A percentile compares a stretch with the other conserved stretches of the same genome.
These are phyloP conservation scores for Orientallactaga sibirica DNA, from an alignment of 2,797 vertebrate species.

Conservation along the genomic window DNA sequence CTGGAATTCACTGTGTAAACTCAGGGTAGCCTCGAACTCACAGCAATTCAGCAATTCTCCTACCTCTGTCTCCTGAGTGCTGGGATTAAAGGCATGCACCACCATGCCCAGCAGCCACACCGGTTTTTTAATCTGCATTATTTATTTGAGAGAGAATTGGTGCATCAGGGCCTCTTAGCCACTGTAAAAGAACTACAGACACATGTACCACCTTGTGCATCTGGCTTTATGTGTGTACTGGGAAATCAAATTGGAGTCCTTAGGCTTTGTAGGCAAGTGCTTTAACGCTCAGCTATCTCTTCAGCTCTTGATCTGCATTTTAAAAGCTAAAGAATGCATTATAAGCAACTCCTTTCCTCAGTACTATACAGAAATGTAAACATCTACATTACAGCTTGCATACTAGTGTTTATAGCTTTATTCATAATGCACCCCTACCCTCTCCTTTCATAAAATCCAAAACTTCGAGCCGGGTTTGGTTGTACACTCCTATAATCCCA, in stretches of 20 bases:
- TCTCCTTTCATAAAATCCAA: background rate
- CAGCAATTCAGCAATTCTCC: background rate
- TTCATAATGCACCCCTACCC: background rate
- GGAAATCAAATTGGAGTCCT: too few relatives aligned
- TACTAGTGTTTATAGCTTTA: background rate
- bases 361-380: slow-evolving; percentile 24
- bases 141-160: too few relatives aligned
- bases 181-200: too few relatives aligned
- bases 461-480: background rate
- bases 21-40: too few relatives aligned
- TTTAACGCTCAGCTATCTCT: too few relatives aligned
- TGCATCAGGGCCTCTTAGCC: too few relatives aligned
- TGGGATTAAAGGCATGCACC: background rate
- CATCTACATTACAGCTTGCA: background rate
- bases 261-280: too few relatives aligned
- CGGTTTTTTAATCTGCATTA: background rate
- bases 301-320: background rate
- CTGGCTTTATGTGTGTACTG: too few relatives aligned
- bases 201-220: too few relatives aligned
- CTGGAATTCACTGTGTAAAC: too few relatives aligned
- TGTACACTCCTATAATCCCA: too few relatives aligned
- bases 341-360: background rate
- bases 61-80: background rate
- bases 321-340: background rate
- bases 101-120: too few relatives aligned